Evolutionary conservation across 2,113 vertebrate genomes (phyloP).

Genomic region (Calyptomena viridis): DNA sequence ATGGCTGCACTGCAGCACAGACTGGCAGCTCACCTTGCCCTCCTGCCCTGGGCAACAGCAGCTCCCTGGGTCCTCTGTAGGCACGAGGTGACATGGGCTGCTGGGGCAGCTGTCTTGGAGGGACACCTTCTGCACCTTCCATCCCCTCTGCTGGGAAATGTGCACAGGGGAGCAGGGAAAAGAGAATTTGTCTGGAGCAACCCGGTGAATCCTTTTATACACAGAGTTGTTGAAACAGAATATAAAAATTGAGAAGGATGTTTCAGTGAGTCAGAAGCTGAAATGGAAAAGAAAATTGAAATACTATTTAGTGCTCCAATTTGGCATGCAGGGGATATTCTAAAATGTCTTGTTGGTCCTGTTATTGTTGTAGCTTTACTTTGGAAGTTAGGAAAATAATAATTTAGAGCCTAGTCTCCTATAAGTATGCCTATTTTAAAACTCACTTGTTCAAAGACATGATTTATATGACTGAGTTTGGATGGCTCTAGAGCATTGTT

Average conservation of each 20-base stretch:
- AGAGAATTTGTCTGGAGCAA: not conserved
- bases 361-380: slow-evolving; percentile 4
- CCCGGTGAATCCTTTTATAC: not conserved
- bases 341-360: not conserved
- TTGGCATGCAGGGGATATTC: not conserved
- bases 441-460: not conserved
- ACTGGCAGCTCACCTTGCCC: not conserved
- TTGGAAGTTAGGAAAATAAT: slow-evolving; percentile 4
- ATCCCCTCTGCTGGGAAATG: not conserved
- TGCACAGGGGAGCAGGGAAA: not conserved
- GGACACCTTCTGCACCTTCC: not conserved
- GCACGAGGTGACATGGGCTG: not conserved
- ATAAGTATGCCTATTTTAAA: not conserved
- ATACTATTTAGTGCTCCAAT: not conserved
- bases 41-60: not conserved
- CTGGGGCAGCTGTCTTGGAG: not conserved
- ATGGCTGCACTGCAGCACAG: not conserved
- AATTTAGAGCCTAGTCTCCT: not conserved
- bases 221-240: not conserved
- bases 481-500: not conserved
- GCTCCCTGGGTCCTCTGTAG: not conserved
- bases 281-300: slow-evolving; percentile 10
- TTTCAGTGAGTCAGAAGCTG: slow-evolving; percentile 6
- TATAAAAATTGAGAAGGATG: not conserved
- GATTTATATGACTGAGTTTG: not conserved